Base-by-base conservation (phyloP, 2,888 invertebrate species). In the Hybos culiciformis region DNA sequence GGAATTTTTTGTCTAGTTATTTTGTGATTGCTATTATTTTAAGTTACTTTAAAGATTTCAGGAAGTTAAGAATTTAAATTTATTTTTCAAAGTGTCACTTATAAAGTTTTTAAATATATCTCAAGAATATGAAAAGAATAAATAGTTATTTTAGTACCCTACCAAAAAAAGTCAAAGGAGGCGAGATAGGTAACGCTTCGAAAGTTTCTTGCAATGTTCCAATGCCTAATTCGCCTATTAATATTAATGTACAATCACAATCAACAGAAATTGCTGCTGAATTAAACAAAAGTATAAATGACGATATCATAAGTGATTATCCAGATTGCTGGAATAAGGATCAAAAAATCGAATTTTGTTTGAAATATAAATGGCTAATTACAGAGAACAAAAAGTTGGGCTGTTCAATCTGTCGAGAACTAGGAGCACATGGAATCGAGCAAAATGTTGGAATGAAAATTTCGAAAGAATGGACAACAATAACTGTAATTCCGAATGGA, bases 391-490 rank as follows among this genome's bases (percentile, higher is more conserved):
- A 33, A 33, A 33, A 33, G 33, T 33, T 33, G 33, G 33, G 33
- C 33, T 33, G 33, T 33, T 33, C 33, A 33, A 33, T 33, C 33
- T 33, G 33, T 33, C 33, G 33, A 33, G 33, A 33, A 33, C 17
- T 33, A 33, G 33, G 33, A 33, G 33, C 33, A 33, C 33, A 18
- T 33, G 33, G 33, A 19, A 19, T 33, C 33, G 33, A 19, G 19
- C 33, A 33, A 33, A 19, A 18, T 36, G 20, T 20, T 19, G 19
- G 18, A 33, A 18, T 33, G 36, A 36, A 36, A 20, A 19, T 36
- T 19, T 20, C 20, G 20, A 19, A 36, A 20, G 17, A 33, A 33
- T 33, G 33, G 33, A 33, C 33, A 33, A 33, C 33, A 33, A 33
- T 33, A 33, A 33, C 15, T 33, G 33, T 33, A 33, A 33, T 33